Base-by-base conservation (phyloP, 1,140 invertebrate species). In the Ostrea denselamellosa region DNA sequence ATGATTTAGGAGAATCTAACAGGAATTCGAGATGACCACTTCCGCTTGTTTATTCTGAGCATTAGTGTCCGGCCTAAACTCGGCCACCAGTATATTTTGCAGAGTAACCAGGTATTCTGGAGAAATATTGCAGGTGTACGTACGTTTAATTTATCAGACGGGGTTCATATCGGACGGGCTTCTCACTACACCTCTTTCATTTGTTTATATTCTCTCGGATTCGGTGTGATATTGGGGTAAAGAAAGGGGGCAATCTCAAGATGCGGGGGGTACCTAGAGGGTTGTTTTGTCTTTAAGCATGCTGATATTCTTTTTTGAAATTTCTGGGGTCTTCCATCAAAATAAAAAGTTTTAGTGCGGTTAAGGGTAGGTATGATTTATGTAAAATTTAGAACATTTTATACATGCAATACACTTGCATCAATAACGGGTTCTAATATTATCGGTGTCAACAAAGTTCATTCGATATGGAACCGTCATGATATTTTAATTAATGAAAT, bases 151-250 rank as follows among this genome's bases (percentile, higher is more conserved):
- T 34, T 77, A 77, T 77, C 28, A 25, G 68, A 34, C 68, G 68
- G 28, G 56, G 17, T 34, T 77, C 22, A 77, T 77, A 77, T 22
- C 22, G 25, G 68, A 14, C 68, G 14, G 25, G 68, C 22, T 28
- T 77, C 25, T 77, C 68, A 34, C 68, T 77, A 77, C 28, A 77
- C 10, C 68, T 77, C 68, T 34, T 77, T 77, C 68, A 77, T 77
- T 77, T 77, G 68, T 77, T 77, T 77, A 77, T 77, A 77, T 77
- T 77, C 68, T 77, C 68, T 77, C 68, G 28, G 68, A 77, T 77
- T 77, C 28, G 68, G 68, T 77, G 68, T 25, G 68, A 77, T 77
- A 77, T 77, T 28, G 68, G 68, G 68, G 68, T 77, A 44, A 77
- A 77, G n/a, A 77, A 77, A 8, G 68, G 68, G 68, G 25, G 68